phyloP scores from a whole-genome alignment of 2,797 vertebrate species.

The Helarctos malayanus region DNA sequence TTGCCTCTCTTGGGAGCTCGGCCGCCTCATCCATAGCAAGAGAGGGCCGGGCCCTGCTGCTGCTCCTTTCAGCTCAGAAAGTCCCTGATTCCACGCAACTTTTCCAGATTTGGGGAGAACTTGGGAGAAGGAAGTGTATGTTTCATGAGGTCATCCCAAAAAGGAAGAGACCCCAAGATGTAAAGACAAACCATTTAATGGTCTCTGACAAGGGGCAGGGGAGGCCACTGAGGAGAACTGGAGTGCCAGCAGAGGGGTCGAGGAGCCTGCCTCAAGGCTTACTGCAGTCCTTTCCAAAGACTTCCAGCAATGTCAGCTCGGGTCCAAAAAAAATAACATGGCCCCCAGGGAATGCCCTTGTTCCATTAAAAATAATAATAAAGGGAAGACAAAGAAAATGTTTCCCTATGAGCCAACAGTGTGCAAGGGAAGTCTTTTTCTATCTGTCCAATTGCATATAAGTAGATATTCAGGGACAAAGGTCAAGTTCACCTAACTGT shows the following conservation, averaged over 20 bases:
- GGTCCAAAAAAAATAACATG: constrained; percentile 20
- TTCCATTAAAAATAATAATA: constrained; percentile 45
- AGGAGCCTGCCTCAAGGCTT: constrained; percentile 45
- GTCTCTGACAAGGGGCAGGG: background rate
- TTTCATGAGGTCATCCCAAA: background rate
- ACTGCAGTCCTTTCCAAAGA: constrained; percentile 63
- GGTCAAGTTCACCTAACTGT: constrained; percentile 71
- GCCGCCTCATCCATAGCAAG: background rate
- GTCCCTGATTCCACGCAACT: background rate
- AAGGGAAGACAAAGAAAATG: background rate
- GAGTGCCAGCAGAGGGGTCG: background rate
- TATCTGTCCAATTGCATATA: constrained; percentile 42
- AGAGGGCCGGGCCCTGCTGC: background rate
- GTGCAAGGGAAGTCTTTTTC: background rate
- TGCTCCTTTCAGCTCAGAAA: background rate
- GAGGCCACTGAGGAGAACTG: background rate
- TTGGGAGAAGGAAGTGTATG: background rate
- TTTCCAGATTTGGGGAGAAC: background rate
- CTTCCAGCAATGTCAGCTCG: constrained; percentile 74
- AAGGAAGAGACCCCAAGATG: background rate
- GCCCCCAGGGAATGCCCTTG: constrained; percentile 60
- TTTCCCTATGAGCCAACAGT: background rate
- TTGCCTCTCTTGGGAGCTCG: background rate
- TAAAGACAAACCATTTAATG: background rate
- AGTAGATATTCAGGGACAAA: constrained; percentile 82